A percentile compares a stretch with the other conserved stretches of the same genome.
phyloP scores from a whole-genome alignment of 2,797 vertebrate genomes.

The Silurus aristotelis region DNA sequence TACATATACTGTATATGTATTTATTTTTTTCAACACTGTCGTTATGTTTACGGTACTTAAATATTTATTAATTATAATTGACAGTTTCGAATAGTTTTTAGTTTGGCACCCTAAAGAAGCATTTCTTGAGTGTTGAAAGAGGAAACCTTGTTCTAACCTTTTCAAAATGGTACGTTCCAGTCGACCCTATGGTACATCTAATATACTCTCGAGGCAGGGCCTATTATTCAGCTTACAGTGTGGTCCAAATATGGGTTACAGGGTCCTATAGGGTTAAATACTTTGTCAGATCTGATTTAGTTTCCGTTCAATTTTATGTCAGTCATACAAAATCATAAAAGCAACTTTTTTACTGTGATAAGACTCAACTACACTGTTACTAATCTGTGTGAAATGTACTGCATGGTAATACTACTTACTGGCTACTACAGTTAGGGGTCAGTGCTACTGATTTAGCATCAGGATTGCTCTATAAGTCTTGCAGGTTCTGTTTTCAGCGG shows the following conservation, averaged over 20 bases:
- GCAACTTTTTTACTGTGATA: conserved; percentile 12
- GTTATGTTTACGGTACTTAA: background rate
- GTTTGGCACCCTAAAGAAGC: conserved; percentile 36
- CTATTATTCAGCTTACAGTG: conserved; percentile 45
- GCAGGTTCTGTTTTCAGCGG: conserved; percentile 59
- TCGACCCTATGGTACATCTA: conserved; percentile 47
- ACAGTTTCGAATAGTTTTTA: conserved; percentile 29
- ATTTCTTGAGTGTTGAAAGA: conserved; percentile 43
- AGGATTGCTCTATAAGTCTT: conserved; percentile 42
- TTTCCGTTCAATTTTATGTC: conserved; percentile 24
- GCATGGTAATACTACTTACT: background rate
- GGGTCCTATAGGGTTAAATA: conserved; percentile 33
- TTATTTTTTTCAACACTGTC: too few species aligned
- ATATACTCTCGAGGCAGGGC: conserved; percentile 51
- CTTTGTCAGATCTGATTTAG: conserved; percentile 40
- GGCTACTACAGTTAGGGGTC: conserved; percentile 49
- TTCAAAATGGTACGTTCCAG: conserved; percentile 40
- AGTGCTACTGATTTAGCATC: conserved; percentile 52
- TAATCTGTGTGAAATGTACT: background rate
- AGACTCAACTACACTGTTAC: background rate
- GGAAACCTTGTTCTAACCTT: conserved; percentile 46
- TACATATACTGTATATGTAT: background rate
- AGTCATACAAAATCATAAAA: conserved; percentile 3
- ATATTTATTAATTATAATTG: background rate
- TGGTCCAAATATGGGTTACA: conserved; percentile 47